A percentile compares a stretch with the other conserved stretches of the same genome.
These are phyloP conservation scores for Tonatia bakeri DNA, from an alignment of 2,113 vertebrate genomes.

Conservation along the genomic window DNA sequence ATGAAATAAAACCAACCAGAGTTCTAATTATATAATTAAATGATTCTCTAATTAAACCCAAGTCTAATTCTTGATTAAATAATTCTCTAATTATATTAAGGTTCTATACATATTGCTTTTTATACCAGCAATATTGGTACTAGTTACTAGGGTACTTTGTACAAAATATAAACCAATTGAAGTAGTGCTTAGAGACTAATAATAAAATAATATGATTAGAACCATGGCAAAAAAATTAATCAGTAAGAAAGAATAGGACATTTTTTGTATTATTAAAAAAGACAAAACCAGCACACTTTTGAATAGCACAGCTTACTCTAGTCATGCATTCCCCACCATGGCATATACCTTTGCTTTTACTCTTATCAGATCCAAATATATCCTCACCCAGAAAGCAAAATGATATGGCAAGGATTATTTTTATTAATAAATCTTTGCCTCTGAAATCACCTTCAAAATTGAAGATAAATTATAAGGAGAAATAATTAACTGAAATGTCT, in stretches of 20 bases:
- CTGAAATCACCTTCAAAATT: constrained; percentile 15
- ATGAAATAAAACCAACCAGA: constrained; percentile 14
- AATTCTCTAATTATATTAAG: not conserved
- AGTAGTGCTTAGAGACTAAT: not conserved
- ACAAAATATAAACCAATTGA: not conserved
- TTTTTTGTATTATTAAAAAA: not conserved
- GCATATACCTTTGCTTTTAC: not conserved
- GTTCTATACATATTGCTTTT: not conserved
- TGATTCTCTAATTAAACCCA: not conserved
- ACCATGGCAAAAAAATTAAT: not conserved
- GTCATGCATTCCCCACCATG: not conserved
- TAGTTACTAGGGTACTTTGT: not conserved
- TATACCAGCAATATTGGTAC: not conserved
- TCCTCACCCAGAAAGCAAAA: constrained; percentile 19
- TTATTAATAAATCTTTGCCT: not conserved
- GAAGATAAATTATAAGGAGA: not conserved
- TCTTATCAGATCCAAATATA: not conserved
- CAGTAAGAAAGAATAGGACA: not conserved
- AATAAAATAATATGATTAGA: not conserved
- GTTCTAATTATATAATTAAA: not conserved
- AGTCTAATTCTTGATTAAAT: not conserved
- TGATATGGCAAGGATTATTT: not conserved
- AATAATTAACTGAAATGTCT: not conserved
- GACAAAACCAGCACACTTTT: not conserved
- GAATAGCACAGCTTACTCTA: not conserved